These are phyloP conservation scores for Cydia amplana DNA, from an alignment of 1,140 invertebrate species.

Conservation along the genomic window DNA sequence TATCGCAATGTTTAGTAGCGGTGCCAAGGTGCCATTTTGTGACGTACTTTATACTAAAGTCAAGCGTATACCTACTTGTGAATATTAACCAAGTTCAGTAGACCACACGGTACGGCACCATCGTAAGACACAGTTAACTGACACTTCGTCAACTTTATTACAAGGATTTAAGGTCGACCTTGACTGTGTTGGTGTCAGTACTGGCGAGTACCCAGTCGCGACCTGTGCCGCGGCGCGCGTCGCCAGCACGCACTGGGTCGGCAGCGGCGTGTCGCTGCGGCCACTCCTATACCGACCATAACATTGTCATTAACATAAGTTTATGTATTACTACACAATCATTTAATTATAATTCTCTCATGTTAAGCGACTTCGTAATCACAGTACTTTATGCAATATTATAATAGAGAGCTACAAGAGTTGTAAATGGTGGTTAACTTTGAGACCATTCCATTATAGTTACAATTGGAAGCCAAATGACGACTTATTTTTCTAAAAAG, in stretches of 20 bases:
- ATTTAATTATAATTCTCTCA: constrained; percentile 38
- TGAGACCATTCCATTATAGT: constrained; percentile 77
- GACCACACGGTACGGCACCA: constrained; percentile 3
- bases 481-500: constrained; percentile 78
- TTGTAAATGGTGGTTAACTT: constrained; percentile 64
- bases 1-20: constrained; percentile 52
- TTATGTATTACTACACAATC: constrained; percentile 27
- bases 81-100: constrained; percentile 3
- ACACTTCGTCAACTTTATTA: not conserved
- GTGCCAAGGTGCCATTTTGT: constrained; percentile 61
- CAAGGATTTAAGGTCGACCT: not conserved
- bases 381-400: constrained; percentile 45
- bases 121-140: not conserved
- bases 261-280: not conserved
- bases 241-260: not conserved
- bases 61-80: not conserved
- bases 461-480: constrained; percentile 76
- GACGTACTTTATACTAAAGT: constrained; percentile 41
- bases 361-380: constrained; percentile 40
- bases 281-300: constrained; percentile 11
- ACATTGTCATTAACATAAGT: constrained; percentile 23
- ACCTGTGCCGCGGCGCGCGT: too few species aligned
- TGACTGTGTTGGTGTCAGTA: not conserved
- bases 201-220: not conserved
- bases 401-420: constrained; percentile 46